phyloP scores from a whole-genome alignment of 2,113 vertebrate species.

The Notothenia coriiceps region DNA sequence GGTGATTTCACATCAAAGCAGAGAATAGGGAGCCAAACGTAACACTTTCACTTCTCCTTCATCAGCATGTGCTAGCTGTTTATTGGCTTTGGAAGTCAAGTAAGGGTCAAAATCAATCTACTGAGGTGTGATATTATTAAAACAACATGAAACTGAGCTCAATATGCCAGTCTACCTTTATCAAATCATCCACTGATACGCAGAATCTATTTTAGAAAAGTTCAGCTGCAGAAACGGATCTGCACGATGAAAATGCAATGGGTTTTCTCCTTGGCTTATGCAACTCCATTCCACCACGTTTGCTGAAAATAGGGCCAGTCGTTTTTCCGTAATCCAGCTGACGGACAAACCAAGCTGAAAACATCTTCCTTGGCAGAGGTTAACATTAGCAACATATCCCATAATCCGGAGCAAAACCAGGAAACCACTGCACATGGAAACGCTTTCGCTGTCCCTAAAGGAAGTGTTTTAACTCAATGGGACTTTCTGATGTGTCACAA shows the following conservation, averaged over 20 bases:
- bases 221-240: not conserved
- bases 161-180: constrained; percentile 19
- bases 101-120: constrained; percentile 72
- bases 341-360: too few species aligned
- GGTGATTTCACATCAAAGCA: constrained; percentile 81
- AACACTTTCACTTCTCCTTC: constrained; percentile 81
- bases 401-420: not conserved
- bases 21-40: constrained; percentile 81
- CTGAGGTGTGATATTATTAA: constrained; percentile 75
- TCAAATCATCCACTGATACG: constrained; percentile 16
- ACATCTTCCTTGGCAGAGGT: too few species aligned
- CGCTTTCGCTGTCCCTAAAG: too few species aligned
- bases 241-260: too few species aligned
- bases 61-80: constrained; percentile 81
- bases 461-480: not conserved
- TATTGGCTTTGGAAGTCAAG: constrained; percentile 80
- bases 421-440: not conserved
- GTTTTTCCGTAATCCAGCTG: too few species aligned
- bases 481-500: too few species aligned
- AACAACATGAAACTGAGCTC: constrained; percentile 69
- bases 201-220: not conserved
- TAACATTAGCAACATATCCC: too few species aligned
- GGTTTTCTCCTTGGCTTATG: too few species aligned
- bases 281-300: too few species aligned
- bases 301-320: too few species aligned